Evolutionary conservation across 2,888 invertebrate genomes (phyloP).

Genomic region (Chrysomela aeneicollis): DNA sequence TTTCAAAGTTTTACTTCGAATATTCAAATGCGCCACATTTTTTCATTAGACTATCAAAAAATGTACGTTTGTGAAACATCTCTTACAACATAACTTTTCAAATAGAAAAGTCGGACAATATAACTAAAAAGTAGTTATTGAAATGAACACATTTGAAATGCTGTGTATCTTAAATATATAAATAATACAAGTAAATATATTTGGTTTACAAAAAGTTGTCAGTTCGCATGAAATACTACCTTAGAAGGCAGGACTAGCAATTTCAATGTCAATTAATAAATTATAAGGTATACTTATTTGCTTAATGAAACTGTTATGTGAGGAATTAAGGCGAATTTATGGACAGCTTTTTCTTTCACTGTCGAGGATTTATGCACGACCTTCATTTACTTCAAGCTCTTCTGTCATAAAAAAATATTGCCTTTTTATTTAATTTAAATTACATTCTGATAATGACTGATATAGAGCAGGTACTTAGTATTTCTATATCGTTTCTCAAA

Average conservation of each 20-base stretch:
- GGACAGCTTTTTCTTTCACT: too few species aligned
- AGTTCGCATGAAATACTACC: conserved; percentile 32
- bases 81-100: conserved; percentile 17
- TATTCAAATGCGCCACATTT: neutral
- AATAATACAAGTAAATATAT: conserved; percentile 34
- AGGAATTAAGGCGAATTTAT: too few species aligned
- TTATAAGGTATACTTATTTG: neutral
- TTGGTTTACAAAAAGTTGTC: conserved; percentile 32
- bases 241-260: conserved; percentile 31
- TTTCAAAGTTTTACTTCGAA: neutral
- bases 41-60: conserved; percentile 15
- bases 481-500: too few species aligned
- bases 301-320: neutral
- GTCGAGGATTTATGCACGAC: too few species aligned
- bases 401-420: too few species aligned
- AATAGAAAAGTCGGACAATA: conserved; percentile 20
- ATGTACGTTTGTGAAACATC: conserved; percentile 36
- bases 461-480: too few species aligned
- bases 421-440: too few species aligned
- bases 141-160: conserved; percentile 23
- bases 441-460: too few species aligned
- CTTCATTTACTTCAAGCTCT: too few species aligned
- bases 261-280: conserved; percentile 18
- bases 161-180: conserved; percentile 26
- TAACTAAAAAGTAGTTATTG: neutral